Evolutionary conservation across 2,888 invertebrate genomes (phyloP).

Genomic region (Parnassius smintheus): DNA sequence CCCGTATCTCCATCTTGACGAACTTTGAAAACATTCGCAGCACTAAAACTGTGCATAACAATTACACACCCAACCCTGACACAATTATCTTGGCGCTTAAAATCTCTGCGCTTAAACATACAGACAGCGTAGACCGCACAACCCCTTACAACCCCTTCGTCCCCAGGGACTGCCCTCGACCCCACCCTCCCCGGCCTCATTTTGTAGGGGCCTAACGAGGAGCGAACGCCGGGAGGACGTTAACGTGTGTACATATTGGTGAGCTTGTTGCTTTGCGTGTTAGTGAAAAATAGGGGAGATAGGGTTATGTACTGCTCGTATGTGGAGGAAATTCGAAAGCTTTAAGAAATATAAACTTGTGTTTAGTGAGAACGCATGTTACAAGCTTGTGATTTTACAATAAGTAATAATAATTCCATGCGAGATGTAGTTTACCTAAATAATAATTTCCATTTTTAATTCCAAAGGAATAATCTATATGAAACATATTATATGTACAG

Average conservation of each 20-base stretch:
- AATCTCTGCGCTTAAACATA: slow-evolving; percentile 29
- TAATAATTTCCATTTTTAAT: no score
- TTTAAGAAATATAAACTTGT: neutral
- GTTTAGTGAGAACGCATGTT: neutral
- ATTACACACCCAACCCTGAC: slow-evolving; percentile 27
- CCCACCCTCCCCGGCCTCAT: slow-evolving; percentile 43
- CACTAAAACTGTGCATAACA: slow-evolving; percentile 23
- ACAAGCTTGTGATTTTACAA: no score
- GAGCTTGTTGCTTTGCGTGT: slow-evolving; percentile 28
- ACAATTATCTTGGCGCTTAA: slow-evolving; percentile 26
- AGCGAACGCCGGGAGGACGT: slow-evolving; percentile 51
- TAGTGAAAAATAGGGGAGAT: slow-evolving; percentile 25
- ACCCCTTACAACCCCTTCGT: slow-evolving; percentile 32
- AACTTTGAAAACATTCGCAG: slow-evolving; percentile 29
- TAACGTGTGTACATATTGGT: slow-evolving; percentile 41
- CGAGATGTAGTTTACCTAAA: no score
- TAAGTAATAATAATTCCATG: no score
- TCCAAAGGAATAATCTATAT: no score
- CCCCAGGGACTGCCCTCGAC: slow-evolving; percentile 29
- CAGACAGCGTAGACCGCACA: slow-evolving; percentile 32
- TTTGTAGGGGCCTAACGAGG: slow-evolving; percentile 61
- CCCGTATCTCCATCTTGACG: slow-evolving; percentile 28
- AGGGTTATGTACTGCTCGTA: slow-evolving; percentile 21
- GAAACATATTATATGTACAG: no score
- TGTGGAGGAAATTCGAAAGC: slow-evolving; percentile 4